Conservation (phyloP, 1,140 invertebrate genomes). For the Drosophila simulans region DNA sequence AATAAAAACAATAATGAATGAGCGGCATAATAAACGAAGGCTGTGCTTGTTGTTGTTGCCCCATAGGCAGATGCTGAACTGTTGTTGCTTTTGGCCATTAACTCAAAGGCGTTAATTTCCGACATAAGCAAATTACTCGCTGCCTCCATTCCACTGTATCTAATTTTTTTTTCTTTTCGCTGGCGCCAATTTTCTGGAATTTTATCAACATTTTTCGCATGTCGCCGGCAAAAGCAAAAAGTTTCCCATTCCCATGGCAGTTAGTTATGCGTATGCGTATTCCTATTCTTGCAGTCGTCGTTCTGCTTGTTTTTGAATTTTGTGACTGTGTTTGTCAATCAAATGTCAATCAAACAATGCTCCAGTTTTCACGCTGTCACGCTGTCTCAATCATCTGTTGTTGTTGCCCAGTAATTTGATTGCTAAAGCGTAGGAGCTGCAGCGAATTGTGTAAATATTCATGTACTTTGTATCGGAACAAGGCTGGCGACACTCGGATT, state of each 20-base stretch:
- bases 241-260: slow-evolving; percentile 44
- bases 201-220: slow-evolving; percentile 62
- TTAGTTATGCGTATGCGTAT: slow-evolving; percentile 39
- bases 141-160: slow-evolving; percentile 13
- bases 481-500: slow-evolving; percentile 41
- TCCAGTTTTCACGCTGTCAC: slow-evolving; percentile 62
- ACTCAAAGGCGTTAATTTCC: slow-evolving; percentile 68
- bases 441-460: slow-evolving; percentile 81
- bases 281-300: slow-evolving; percentile 1
- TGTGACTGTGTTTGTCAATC: slow-evolving; percentile 69
- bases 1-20: slow-evolving; percentile 62
- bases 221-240: slow-evolving; percentile 4
- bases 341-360: slow-evolving; percentile 81
- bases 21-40: slow-evolving; percentile 73
- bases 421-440: slow-evolving; percentile 83
- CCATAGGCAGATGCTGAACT: slow-evolving; percentile 26
- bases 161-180: slow-evolving; percentile 14
- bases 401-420: slow-evolving; percentile 71
- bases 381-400: slow-evolving; percentile 6
- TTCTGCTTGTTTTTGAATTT: slow-evolving; percentile 23
- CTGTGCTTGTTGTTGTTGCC: slow-evolving; percentile 37
- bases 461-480: slow-evolving; percentile 76
- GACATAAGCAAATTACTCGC: slow-evolving; percentile 57
- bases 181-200: slow-evolving; percentile 73
- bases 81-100: slow-evolving; percentile 56